phyloP scores from a whole-genome alignment of 2,113 vertebrate species.

The Sinocyclocheilus grahami region DNA sequence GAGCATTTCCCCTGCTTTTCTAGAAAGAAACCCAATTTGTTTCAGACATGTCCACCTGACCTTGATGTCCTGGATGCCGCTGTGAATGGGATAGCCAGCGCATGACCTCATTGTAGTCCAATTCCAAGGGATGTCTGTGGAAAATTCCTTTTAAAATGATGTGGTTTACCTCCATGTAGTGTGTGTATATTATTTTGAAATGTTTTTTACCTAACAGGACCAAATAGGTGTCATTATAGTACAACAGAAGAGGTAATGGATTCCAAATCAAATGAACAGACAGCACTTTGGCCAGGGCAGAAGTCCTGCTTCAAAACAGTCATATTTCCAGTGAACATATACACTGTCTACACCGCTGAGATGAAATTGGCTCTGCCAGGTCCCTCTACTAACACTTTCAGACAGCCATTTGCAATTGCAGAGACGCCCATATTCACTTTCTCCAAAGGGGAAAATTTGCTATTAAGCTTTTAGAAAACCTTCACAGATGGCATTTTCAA shows the following conservation, averaged over 20 bases:
- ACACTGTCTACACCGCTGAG: slow-evolving; percentile 29
- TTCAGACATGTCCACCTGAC: slow-evolving; percentile 60
- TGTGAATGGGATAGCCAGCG: slow-evolving; percentile 42
- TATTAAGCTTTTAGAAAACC: slow-evolving; percentile 23
- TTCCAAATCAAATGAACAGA: slow-evolving; percentile 5
- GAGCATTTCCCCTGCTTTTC: slow-evolving; percentile 48
- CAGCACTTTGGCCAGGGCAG: slow-evolving; percentile 13
- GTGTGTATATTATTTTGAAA: slow-evolving; percentile 24
- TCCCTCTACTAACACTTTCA: slow-evolving; percentile 28
- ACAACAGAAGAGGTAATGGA: slow-evolving; percentile 1
- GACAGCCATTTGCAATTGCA: slow-evolving; percentile 9
- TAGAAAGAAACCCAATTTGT: slow-evolving; percentile 62
- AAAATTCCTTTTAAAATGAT: not conserved
- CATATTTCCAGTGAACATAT: slow-evolving; percentile 43
- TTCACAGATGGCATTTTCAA: slow-evolving; percentile 16
- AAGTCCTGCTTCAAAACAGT: not conserved
- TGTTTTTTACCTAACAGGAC: not conserved
- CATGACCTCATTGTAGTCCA: slow-evolving; percentile 59
- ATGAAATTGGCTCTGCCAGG: slow-evolving; percentile 44
- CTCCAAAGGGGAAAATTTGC: slow-evolving; percentile 32
- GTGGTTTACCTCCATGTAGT: slow-evolving; percentile 19
- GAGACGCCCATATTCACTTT: slow-evolving; percentile 20
- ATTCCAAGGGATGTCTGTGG: slow-evolving; percentile 23
- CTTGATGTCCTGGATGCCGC: slow-evolving; percentile 38
- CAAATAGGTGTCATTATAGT: slow-evolving; percentile 22